phyloP scores from a whole-genome alignment of 1,140 invertebrate genomes.

The Paralvinella palmiformis region DNA sequence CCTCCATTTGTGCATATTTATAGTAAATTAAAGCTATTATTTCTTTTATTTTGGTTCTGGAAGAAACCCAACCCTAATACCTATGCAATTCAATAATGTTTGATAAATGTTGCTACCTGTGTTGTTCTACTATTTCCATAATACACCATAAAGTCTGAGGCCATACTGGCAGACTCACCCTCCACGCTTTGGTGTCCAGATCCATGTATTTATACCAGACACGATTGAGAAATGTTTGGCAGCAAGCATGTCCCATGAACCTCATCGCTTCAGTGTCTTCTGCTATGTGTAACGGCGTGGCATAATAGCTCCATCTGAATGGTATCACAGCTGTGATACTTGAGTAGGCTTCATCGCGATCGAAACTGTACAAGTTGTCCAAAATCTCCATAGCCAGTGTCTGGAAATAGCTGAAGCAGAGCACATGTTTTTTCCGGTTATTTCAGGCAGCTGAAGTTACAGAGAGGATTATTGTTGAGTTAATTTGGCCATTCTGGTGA shows the following conservation, averaged over 20 bases:
- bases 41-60: no score
- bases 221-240: conserved; percentile 1
- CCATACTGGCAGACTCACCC: neutral
- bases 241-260: conserved; percentile 1
- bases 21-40: no score
- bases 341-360: neutral
- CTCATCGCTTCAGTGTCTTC: neutral
- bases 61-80: no score
- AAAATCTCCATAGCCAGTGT: neutral
- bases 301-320: neutral
- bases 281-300: neutral
- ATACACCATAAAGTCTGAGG: no score
- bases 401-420: neutral
- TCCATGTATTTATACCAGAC: neutral
- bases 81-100: no score
- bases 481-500: no score
- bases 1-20: no score
- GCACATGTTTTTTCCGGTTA: no score
- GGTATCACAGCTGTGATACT: neutral
- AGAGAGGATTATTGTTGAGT: no score
- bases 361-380: neutral
- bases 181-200: neutral
- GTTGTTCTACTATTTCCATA: no score
- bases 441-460: no score
- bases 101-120: no score